phyloP scores from a whole-genome alignment of 2,888 invertebrate species.

The Apamea monoglypha region DNA sequence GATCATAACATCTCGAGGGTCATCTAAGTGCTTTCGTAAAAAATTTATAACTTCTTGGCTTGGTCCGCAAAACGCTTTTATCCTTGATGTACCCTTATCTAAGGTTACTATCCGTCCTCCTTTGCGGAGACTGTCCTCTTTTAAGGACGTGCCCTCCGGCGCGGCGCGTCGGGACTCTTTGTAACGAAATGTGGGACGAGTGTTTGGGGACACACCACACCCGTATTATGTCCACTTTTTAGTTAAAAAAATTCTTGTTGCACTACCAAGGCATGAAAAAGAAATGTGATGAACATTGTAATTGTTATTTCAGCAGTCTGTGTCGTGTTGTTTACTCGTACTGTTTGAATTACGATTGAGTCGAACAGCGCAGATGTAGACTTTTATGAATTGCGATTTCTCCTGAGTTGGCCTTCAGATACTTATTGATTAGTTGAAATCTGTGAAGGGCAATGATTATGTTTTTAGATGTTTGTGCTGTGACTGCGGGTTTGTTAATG shows the following conservation, averaged over 20 bases:
- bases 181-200: conserved; percentile 47
- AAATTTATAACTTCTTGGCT: conserved; percentile 20
- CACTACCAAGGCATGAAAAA: conserved; percentile 7
- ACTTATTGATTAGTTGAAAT: conserved; percentile 41
- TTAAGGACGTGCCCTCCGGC: conserved; percentile 52
- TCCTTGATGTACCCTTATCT: conserved; percentile 52
- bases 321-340: conserved; percentile 24
- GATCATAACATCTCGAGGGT: conserved; percentile 3
- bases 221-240: conserved; percentile 27
- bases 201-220: conserved; percentile 45
- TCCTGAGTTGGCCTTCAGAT: conserved; percentile 32
- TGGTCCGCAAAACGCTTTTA: conserved; percentile 50
- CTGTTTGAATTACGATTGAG: conserved; percentile 10
- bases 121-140: conserved; percentile 51
- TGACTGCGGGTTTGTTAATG: neutral
- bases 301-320: conserved; percentile 16
- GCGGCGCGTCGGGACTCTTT: conserved; percentile 49
- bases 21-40: conserved; percentile 41
- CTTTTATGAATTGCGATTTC: conserved; percentile 34
- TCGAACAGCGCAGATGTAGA: conserved; percentile 15
- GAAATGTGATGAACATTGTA: conserved; percentile 19
- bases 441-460: conserved; percentile 19
- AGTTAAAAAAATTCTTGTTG: conserved; percentile 35
- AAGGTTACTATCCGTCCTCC: conserved; percentile 40
- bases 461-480: conserved; percentile 14